phyloP scores from a whole-genome alignment of 2,888 invertebrate species.

The Anaspis maculata region DNA sequence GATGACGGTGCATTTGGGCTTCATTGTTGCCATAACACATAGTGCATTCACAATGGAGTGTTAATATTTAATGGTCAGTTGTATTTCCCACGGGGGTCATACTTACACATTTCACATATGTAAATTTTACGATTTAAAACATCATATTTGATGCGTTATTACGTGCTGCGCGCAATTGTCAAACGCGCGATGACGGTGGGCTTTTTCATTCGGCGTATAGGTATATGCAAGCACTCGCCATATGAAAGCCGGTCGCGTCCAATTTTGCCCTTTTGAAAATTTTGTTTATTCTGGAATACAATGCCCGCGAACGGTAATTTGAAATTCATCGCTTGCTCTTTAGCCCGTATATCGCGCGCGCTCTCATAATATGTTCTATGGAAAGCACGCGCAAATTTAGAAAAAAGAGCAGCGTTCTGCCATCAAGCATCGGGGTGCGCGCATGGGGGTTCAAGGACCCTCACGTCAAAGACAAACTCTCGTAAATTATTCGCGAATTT shows the following conservation, averaged over 20 bases:
- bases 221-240: too few relatives aligned
- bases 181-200: slow-evolving; percentile 5
- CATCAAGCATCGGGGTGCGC: too few relatives aligned
- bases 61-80: slow-evolving; percentile 34
- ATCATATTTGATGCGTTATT: slow-evolving; percentile 10
- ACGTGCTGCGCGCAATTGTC: slow-evolving; percentile 5
- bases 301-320: background rate
- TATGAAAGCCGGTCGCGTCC: too few relatives aligned
- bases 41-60: slow-evolving; percentile 31
- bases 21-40: slow-evolving; percentile 10
- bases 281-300: background rate
- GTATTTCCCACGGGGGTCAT: slow-evolving; percentile 27
- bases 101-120: slow-evolving; percentile 28
- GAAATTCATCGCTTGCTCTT: background rate
- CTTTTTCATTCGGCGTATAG: too few relatives aligned
- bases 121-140: slow-evolving; percentile 28
- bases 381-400: too few relatives aligned
- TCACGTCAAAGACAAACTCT: background rate
- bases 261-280: background rate
- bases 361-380: background rate
- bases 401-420: too few relatives aligned
- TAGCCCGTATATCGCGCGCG: background rate
- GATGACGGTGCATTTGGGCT: slow-evolving; percentile 11
- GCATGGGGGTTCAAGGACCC: too few relatives aligned
- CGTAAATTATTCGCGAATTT: background rate